Evolutionary conservation across 2,113 vertebrate species (phyloP), one percentile per base, ranked within the genome.

Genomic region (Nibea albiflora): DNA sequence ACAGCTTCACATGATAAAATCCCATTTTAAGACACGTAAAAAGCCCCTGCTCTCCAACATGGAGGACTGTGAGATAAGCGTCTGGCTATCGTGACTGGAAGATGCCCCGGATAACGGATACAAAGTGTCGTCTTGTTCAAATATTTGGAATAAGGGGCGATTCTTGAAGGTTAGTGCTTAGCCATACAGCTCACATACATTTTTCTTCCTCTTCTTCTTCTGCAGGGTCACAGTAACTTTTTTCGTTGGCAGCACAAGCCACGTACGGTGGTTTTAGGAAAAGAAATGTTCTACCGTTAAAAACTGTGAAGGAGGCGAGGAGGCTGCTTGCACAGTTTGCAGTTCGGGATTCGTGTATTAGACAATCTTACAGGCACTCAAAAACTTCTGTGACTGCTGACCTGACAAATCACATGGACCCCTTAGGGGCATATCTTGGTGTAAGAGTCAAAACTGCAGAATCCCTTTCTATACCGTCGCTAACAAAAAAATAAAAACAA

Each of bases 391-490:
- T 78, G 56, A 76, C 67, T 70, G 54, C 57, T 81, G 56, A 85
- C 52, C 44, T 50, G 31, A 80, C 31, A 61, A 81, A 80, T 78
- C 80, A 83, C 83, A 63, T 76, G 31, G 60, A 89, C 71, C 83
- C 87, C 81, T 82, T 65, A 49, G 72, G 80, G 82, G 77, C 64
- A 63, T 84, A 68, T 84, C 69, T 80, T 78, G n/a, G 54, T 87
- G 68, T 68, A 61, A 80, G 62, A 80, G 71, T 83, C 78, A 74
- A 88, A 89, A 80, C 73, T 65, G 31, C 61, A 65, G 58, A 66
- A 84, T 94, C 91, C 93, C 91, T 93, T 94, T 90, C 78, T 79
- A 92, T 94, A 93, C 89, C 88, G 42, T 70, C 39, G 65, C 72
- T 63, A 76, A 85, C 72, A 73, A 81, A 73, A 81, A 78, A 87